Evolutionary conservation across 2,113 vertebrate genomes (phyloP), one percentile per base, ranked within the genome.

Genomic region (Xyrauchen texanus): DNA sequence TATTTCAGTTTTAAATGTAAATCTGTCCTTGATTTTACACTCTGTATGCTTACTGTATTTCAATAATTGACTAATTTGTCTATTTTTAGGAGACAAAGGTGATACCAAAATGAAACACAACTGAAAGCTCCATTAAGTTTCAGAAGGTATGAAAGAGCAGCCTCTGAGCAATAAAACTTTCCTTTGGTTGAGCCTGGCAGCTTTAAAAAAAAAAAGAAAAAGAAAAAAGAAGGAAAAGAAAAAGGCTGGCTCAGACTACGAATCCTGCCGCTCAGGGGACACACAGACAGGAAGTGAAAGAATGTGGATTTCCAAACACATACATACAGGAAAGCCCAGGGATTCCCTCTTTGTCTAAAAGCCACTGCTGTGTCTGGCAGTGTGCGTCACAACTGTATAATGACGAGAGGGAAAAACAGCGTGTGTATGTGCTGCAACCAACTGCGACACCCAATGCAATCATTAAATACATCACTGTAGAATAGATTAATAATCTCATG

Each of bases 301-400:
- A 72, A 51, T 64, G 65, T 66, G 66, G 11, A 16, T 46, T 84
- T 70, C 82, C 69, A 0, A 45, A 81, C 16, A 44, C 51, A 47
- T 63, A 15, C 69, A 58, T 42, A 45, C 53, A 76, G 53, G 67
- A 76, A 81, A 74, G 67, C 68, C 65, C 86, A 83, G 88, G 88
- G 87, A 88, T 88, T 88, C 87, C 86, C 84, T 88, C 68, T 58
- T 57, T 76, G 52, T 61, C 60, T 53, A 52, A 87, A 58, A 53
- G 12, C 70, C 49, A 8, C 16, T 8, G 45, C 34, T 49, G 66
- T 71, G 67, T 34, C 74, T 44, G 46, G 49, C 4, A 52, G 65
- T n/a, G 0, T 45, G 52, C 13, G 68, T 57, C 68, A 70, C 11
- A 44, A 51, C 16, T 53, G 52, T 53, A 53, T 16, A 53, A 42